Evolutionary conservation across 2,888 invertebrate genomes (phyloP).

Genomic region (Kuschelorhynchus macadamiae): DNA sequence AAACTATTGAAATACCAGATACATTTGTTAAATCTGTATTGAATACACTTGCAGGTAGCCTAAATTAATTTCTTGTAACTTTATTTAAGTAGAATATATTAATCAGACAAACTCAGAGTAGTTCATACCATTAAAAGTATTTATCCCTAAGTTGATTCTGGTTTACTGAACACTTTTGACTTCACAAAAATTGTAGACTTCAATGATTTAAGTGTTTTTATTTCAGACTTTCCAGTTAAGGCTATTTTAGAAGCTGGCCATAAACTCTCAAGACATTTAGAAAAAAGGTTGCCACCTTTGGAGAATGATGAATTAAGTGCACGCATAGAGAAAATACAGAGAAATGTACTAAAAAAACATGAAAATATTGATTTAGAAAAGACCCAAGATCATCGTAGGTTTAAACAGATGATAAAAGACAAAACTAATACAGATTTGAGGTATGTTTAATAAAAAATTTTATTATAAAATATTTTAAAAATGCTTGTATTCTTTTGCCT

Average conservation of each 20-base stretch:
- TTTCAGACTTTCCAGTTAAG: constrained; percentile 73
- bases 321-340: constrained; percentile 68
- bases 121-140: too few relatives aligned
- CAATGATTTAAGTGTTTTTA: too few relatives aligned
- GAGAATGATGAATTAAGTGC: constrained; percentile 72
- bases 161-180: too few relatives aligned
- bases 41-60: constrained; percentile 70
- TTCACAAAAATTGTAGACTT: too few relatives aligned
- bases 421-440: constrained; percentile 73
- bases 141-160: too few relatives aligned
- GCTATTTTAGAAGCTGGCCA: constrained; percentile 71
- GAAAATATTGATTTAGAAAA: constrained; percentile 65
- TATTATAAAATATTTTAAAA: neutral
- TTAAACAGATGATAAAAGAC: constrained; percentile 70
- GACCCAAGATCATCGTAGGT: constrained; percentile 67
- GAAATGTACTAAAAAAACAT: constrained; percentile 55
- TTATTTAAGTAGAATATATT: too few relatives aligned
- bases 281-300: constrained; percentile 76
- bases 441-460: constrained; percentile 13
- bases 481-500: too few relatives aligned
- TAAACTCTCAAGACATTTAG: constrained; percentile 74
- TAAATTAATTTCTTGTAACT: too few relatives aligned
- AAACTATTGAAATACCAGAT: constrained; percentile 73
- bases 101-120: too few relatives aligned
- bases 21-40: constrained; percentile 74